Conservation (phyloP, 2,888 invertebrate species). For the Melanotus villosus region DNA sequence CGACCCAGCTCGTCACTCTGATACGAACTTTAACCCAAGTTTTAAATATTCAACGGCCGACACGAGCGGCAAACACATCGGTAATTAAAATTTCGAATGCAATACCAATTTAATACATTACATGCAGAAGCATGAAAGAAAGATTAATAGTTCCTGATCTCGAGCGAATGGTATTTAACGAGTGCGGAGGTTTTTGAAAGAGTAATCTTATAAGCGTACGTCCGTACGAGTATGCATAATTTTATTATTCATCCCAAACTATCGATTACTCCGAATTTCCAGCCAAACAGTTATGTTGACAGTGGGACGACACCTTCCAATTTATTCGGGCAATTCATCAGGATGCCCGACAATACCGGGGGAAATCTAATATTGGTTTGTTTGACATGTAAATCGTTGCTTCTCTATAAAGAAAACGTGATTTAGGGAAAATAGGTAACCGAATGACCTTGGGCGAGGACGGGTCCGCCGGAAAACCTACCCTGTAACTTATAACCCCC, state of each 20-base stretch:
- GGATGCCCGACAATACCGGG: slow-evolving; percentile 46
- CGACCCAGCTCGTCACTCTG: slow-evolving; percentile 54
- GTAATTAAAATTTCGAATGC: slow-evolving; percentile 61
- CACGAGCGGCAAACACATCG: slow-evolving; percentile 60
- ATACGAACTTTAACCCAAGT: slow-evolving; percentile 56
- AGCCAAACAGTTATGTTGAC: slow-evolving; percentile 29
- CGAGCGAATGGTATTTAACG: neutral
- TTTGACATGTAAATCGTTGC: slow-evolving; percentile 56
- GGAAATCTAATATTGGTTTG: slow-evolving; percentile 54
- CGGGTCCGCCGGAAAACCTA: slow-evolving; percentile 31
- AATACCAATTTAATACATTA: slow-evolving; percentile 50
- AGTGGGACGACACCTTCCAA: slow-evolving; percentile 27
- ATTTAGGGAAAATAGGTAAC: slow-evolving; percentile 44
- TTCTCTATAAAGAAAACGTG: slow-evolving; percentile 54
- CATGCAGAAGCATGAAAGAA: slow-evolving; percentile 25
- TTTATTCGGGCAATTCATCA: slow-evolving; percentile 50
- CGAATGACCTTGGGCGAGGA: slow-evolving; percentile 35
- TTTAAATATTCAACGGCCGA: slow-evolving; percentile 63
- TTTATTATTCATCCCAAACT: slow-evolving; percentile 27
- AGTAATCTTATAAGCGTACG: too few species aligned
- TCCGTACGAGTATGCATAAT: slow-evolving; percentile 10
- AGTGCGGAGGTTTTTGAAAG: neutral
- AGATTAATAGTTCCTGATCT: slow-evolving; percentile 13
- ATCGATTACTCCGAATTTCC: slow-evolving; percentile 27
- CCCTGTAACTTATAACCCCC: slow-evolving; percentile 53